These are phyloP conservation scores for Erithacus rubecula DNA, from an alignment of 2,797 vertebrate species.

Conservation along the genomic window DNA sequence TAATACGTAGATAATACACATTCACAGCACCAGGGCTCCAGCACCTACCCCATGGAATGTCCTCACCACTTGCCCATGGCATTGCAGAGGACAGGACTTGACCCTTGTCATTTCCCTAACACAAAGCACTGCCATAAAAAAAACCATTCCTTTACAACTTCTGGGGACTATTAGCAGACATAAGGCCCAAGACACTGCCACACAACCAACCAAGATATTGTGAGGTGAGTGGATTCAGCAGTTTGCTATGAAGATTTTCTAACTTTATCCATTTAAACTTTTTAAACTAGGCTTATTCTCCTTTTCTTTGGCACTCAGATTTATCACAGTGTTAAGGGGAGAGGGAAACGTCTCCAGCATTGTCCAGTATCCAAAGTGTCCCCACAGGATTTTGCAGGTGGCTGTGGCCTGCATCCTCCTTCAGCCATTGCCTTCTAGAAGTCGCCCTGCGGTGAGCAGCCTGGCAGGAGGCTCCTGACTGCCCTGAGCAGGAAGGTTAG, in stretches of 20 bases:
- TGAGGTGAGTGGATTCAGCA: not conserved
- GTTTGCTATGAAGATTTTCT: not conserved
- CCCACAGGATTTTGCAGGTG: not conserved
- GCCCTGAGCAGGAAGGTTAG: not conserved
- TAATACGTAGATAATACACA: rapidly evolving
- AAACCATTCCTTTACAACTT: not conserved
- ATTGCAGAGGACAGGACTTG: not conserved
- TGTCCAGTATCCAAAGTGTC: not conserved
- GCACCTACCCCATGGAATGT: not conserved
- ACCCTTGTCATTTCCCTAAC: not conserved
- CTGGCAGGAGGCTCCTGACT: not conserved
- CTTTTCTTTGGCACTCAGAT: not conserved
- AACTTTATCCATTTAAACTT: not conserved
- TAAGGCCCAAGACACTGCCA: not conserved
- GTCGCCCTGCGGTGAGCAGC: rapidly evolving
- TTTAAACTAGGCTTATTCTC: not conserved
- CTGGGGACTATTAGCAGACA: not conserved
- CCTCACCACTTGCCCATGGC: not conserved
- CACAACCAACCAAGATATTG: not conserved
- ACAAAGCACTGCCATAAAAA: not conserved
- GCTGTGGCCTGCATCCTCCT: not conserved
- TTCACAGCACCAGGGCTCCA: not conserved
- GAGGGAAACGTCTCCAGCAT: not conserved
- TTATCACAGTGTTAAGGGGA: not conserved
- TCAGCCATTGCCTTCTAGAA: not conserved